These are phyloP conservation scores for Nannospalax galili DNA, from an alignment of 2,113 vertebrate species.

Conservation along the genomic window DNA sequence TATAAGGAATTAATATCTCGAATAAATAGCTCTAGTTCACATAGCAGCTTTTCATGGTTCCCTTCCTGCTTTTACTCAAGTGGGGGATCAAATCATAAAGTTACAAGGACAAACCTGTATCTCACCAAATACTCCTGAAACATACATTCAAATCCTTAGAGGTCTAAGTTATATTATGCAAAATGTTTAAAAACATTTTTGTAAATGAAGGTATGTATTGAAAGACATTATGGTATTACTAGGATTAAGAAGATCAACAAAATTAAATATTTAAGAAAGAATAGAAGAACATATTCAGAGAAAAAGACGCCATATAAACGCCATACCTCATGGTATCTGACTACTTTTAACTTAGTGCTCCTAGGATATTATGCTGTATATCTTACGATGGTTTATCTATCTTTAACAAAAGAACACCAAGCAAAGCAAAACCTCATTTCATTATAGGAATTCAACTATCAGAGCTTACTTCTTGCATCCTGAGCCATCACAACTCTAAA, in stretches of 20 bases:
- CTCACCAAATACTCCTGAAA: not conserved
- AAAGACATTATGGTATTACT: not conserved
- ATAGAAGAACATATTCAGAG: not conserved
- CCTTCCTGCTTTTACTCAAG: not conserved
- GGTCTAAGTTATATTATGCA: not conserved
- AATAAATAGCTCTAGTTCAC: not conserved
- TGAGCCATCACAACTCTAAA: not conserved
- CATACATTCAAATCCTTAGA: not conserved
- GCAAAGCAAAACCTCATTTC: not conserved
- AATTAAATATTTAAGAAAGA: not conserved
- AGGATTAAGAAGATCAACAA: not conserved
- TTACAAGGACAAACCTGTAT: not conserved
- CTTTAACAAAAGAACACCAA: not conserved
- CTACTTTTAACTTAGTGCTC: not conserved
- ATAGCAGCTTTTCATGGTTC: not conserved
- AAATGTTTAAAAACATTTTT: not conserved
- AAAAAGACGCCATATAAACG: not conserved
- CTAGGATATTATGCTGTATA: not conserved
- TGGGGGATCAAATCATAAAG: not conserved
- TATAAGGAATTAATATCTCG: slow-evolving; percentile 23
- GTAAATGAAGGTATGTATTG: not conserved
- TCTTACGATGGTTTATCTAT: not conserved
- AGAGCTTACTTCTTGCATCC: not conserved
- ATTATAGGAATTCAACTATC: not conserved
- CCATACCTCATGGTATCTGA: not conserved